A percentile compares a stretch with the other conserved stretches of the same genome.
These are phyloP conservation scores for Cephonodes hylas DNA, from an alignment of 2,888 invertebrate genomes.

Conservation along the genomic window DNA sequence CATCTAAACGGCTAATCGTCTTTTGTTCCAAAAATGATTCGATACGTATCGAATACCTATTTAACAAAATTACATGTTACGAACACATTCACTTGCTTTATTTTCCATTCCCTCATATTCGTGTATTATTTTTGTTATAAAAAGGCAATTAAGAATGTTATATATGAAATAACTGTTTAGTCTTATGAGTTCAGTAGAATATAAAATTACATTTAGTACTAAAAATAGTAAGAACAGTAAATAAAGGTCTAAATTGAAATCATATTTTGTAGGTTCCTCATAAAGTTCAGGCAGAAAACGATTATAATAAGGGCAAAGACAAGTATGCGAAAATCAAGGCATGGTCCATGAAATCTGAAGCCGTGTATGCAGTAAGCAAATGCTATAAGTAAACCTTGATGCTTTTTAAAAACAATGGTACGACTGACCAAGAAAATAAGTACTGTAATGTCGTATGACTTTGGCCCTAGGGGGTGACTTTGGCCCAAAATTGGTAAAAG, in stretches of 20 bases:
- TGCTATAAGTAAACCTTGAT: no score
- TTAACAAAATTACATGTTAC: conserved; percentile 77
- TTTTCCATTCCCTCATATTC: conserved; percentile 71
- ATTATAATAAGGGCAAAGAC: no score
- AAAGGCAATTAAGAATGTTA: conserved; percentile 41
- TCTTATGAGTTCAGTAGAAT: conserved; percentile 37
- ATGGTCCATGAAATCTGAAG: no score
- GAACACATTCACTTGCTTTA: conserved; percentile 67
- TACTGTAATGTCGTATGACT: background rate
- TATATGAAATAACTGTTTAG: conserved; percentile 24
- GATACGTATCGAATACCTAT: conserved; percentile 77
- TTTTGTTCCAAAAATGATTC: conserved; percentile 69
- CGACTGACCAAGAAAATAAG: no score
- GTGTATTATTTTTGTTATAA: conserved; percentile 66
- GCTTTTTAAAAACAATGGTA: no score
- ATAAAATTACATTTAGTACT: background rate
- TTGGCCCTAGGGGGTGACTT: no score
- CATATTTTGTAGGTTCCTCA: no score
- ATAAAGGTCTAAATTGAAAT: background rate
- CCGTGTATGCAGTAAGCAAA: no score
- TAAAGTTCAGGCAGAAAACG: no score
- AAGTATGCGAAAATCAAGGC: no score
- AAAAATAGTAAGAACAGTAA: background rate
- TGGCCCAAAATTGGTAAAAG: no score
- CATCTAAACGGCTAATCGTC: conserved; percentile 46